phyloP scores from a whole-genome alignment of 2,888 invertebrate species.

The Agrochola lychnidis region DNA sequence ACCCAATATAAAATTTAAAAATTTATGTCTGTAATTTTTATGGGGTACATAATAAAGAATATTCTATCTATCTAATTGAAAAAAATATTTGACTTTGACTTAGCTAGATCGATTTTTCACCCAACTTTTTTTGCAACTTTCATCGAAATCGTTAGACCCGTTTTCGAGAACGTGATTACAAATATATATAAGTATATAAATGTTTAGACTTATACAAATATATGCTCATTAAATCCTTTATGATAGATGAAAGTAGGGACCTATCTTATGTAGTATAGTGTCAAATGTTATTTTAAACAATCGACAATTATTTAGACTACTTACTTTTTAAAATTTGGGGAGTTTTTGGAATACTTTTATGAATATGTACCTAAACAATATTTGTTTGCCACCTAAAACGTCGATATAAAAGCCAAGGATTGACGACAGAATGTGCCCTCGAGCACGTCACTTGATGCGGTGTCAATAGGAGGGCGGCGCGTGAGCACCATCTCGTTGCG shows the following conservation, averaged over 20 bases:
- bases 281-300: not conserved
- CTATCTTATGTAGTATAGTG: not conserved
- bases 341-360: not conserved
- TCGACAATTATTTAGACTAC: not conserved
- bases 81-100: too few relatives aligned
- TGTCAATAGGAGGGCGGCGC: slow-evolving; percentile 80
- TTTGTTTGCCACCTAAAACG: not conserved
- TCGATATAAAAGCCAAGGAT: slow-evolving; percentile 26
- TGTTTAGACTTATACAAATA: too few relatives aligned
- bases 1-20: too few relatives aligned
- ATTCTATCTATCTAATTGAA: too few relatives aligned
- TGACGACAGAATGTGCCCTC: slow-evolving; percentile 68
- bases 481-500: slow-evolving; percentile 86
- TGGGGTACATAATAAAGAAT: too few relatives aligned
- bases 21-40: too few relatives aligned
- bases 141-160: too few relatives aligned
- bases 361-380: slow-evolving; percentile 3
- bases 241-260: not conserved
- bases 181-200: too few relatives aligned
- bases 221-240: too few relatives aligned
- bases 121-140: too few relatives aligned
- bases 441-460: slow-evolving; percentile 65
- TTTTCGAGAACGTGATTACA: too few relatives aligned
- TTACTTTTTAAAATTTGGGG: not conserved
- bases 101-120: too few relatives aligned